Evolutionary conservation across 2,113 vertebrate genomes (phyloP).

Genomic region (Ahaetulla prasina): DNA sequence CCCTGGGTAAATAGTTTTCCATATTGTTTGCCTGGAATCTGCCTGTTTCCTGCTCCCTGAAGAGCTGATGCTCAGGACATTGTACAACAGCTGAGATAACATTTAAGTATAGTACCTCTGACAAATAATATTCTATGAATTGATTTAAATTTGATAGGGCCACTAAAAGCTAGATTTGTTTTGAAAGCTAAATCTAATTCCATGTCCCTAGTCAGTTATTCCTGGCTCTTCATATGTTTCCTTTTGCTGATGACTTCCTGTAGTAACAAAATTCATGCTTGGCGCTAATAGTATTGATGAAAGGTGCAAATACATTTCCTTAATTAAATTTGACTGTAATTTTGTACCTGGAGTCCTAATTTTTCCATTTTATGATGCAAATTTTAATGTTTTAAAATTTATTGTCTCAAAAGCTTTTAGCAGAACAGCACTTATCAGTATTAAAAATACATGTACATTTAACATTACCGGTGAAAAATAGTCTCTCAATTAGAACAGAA

Average conservation of each 20-base stretch:
- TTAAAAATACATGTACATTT: not conserved
- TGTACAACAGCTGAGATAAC: not conserved
- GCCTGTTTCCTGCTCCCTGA: not conserved
- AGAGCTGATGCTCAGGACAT: not conserved
- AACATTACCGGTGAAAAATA: not conserved
- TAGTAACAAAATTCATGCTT: not conserved
- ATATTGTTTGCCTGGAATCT: not conserved
- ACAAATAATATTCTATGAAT: not conserved
- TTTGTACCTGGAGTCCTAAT: not conserved
- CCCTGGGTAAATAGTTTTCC: not conserved
- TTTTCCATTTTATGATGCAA: not conserved
- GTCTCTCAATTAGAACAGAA: not conserved
- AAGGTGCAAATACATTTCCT: not conserved
- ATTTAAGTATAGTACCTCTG: not conserved
- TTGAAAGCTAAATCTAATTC: not conserved
- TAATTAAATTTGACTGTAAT: not conserved
- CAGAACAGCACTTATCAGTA: not conserved
- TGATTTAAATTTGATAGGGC: not conserved
- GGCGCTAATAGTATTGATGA: not conserved
- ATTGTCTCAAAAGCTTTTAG: not conserved
- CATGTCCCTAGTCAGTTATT: not conserved
- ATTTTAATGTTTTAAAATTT: not conserved
- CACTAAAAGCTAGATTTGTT: not conserved
- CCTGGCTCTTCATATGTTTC: not conserved
- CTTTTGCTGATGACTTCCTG: not conserved